phyloP scores from a whole-genome alignment of 2,113 vertebrate species.

The Callithrix jacchus region DNA sequence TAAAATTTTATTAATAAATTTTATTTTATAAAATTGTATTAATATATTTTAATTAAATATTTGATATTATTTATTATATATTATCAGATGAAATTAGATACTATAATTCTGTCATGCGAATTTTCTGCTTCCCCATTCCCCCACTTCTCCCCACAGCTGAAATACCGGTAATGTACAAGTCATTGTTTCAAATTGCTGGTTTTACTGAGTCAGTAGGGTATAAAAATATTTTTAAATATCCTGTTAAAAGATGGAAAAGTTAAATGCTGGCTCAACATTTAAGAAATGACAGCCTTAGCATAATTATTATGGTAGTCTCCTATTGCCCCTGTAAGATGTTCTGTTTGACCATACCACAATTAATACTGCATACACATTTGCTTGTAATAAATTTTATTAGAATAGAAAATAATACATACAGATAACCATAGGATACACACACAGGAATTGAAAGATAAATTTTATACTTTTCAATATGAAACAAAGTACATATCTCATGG shows the following conservation, averaged over 20 bases:
- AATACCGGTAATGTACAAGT: background rate
- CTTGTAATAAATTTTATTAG: conserved; percentile 87
- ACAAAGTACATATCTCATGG: conserved; percentile 94
- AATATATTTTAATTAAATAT: no score
- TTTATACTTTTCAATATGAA: conserved; percentile 99
- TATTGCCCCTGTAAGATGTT: background rate
- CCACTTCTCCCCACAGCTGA: background rate
- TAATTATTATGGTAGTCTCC: background rate
- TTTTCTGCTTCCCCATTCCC: background rate
- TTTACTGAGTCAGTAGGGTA: background rate
- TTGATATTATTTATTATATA: no score
- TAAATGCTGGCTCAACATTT: background rate
- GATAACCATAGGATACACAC: conserved; percentile 96
- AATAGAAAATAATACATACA: conserved; percentile 87
- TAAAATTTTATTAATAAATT: no score
- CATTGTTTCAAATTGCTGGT: background rate
- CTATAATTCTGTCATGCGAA: background rate
- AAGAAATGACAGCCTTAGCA: background rate
- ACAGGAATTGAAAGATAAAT: conserved; percentile 88
- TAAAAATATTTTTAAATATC: background rate
- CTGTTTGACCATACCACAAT: background rate
- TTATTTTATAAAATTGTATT: no score
- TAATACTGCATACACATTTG: background rate
- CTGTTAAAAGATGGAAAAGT: background rate
- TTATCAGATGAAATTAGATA: background rate